Conservation (phyloP, 2,888 invertebrate genomes). For the Drosophila nigricruria region DNA sequence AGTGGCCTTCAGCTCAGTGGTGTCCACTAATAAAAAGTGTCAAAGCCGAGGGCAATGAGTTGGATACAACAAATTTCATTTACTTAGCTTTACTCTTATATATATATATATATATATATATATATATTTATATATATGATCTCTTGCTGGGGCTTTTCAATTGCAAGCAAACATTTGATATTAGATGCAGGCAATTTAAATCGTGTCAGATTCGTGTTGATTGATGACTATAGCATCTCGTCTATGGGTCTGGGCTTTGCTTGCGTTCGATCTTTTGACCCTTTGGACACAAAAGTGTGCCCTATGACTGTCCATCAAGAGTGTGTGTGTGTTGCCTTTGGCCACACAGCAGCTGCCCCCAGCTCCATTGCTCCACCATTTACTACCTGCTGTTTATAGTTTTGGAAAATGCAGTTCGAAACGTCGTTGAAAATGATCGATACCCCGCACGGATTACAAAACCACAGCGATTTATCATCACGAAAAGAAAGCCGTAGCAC, state of each 20-base stretch:
- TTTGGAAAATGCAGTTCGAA: conserved; percentile 55
- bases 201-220: conserved; percentile 72
- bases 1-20: conserved; percentile 43
- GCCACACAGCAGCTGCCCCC: conserved; percentile 44
- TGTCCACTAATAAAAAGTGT: conserved; percentile 40
- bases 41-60: conserved; percentile 38
- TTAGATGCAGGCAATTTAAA: conserved; percentile 74
- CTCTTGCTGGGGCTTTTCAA: conserved; percentile 34
- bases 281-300: conserved; percentile 30
- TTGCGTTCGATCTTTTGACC: conserved; percentile 67
- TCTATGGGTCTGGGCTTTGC: conserved; percentile 26
- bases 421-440: conserved; percentile 75
- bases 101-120: background rate
- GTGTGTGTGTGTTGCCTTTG: conserved; percentile 42
- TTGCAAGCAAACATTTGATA: conserved; percentile 38
- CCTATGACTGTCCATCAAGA: conserved; percentile 58
- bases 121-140: conserved; percentile 7
- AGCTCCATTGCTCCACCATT: conserved; percentile 34
- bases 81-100: conserved; percentile 19
- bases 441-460: conserved; percentile 66
- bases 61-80: conserved; percentile 45
- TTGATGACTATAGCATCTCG: conserved; percentile 69
- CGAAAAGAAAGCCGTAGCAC: conserved; percentile 64
- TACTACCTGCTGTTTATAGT: conserved; percentile 68
- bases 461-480: conserved; percentile 75